These are phyloP conservation scores for Poecile atricapillus DNA, from an alignment of 2,113 vertebrate genomes.

Conservation along the genomic window DNA sequence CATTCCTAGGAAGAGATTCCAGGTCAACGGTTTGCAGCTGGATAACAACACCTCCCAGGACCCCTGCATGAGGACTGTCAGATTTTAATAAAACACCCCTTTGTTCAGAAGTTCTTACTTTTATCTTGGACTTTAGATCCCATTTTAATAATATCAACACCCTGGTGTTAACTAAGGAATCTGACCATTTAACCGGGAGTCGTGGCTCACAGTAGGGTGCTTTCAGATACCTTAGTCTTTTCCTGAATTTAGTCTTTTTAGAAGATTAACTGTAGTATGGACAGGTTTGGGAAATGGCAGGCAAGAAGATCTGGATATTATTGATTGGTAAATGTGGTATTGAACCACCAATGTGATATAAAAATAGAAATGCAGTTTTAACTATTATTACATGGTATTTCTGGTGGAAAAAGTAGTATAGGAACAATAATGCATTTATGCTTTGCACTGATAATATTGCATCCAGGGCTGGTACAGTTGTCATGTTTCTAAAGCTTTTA, in stretches of 20 bases:
- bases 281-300: background rate
- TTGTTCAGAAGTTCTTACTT: background rate
- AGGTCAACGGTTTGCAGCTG: background rate
- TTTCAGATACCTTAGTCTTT: background rate
- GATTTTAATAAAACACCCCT: accelerated
- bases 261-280: background rate
- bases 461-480: background rate
- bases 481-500: background rate
- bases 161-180: background rate
- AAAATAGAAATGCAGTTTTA: background rate
- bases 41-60: background rate
- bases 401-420: background rate
- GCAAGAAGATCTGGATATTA: background rate
- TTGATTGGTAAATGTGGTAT: background rate
- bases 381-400: background rate
- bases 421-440: background rate
- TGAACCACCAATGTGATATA: background rate
- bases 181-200: background rate
- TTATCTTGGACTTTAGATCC: background rate
- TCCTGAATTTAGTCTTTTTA: background rate
- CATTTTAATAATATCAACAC: background rate
- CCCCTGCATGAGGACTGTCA: background rate
- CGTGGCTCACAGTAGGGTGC: background rate
- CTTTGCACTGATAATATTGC: background rate
- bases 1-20: background rate